These are phyloP conservation scores for Hipparchia semele DNA, from an alignment of 2,888 invertebrate species.

Conservation along the genomic window DNA sequence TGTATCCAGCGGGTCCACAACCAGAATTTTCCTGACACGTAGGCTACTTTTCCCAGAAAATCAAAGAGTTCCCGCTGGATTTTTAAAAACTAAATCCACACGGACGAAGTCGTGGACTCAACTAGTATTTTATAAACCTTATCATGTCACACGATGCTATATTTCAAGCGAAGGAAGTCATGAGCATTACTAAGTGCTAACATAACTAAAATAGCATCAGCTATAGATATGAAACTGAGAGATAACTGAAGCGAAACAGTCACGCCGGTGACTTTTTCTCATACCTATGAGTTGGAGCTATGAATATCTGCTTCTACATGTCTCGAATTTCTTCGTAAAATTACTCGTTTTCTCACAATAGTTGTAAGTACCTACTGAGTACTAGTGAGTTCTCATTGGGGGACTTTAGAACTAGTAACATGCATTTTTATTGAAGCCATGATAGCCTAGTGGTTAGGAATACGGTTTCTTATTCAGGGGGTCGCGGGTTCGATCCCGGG, in stretches of 20 bases:
- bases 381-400: background rate
- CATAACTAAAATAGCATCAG: slow-evolving; percentile 7
- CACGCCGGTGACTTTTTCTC: slow-evolving; percentile 29
- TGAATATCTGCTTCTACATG: slow-evolving; percentile 1
- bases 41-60: too few species aligned
- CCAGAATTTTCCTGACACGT: too few species aligned
- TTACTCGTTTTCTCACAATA: slow-evolving; percentile 21
- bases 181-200: slow-evolving; percentile 1
- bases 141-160: background rate
- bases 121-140: background rate
- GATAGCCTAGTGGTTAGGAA: too few species aligned
- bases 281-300: slow-evolving; percentile 10
- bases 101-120: too few species aligned
- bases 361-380: background rate
- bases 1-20: too few species aligned
- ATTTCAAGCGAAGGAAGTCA: background rate
- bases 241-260: slow-evolving; percentile 29
- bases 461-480: too few species aligned
- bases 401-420: background rate
- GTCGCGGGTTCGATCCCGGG: too few species aligned
- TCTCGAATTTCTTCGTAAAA: slow-evolving; percentile 20
- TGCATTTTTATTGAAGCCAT: too few species aligned
- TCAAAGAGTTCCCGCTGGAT: too few species aligned
- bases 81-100: too few species aligned
- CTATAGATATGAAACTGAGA: slow-evolving; percentile 14